Evolutionary conservation across 2,113 vertebrate genomes (phyloP).

Genomic region (Willisornis vidua): DNA sequence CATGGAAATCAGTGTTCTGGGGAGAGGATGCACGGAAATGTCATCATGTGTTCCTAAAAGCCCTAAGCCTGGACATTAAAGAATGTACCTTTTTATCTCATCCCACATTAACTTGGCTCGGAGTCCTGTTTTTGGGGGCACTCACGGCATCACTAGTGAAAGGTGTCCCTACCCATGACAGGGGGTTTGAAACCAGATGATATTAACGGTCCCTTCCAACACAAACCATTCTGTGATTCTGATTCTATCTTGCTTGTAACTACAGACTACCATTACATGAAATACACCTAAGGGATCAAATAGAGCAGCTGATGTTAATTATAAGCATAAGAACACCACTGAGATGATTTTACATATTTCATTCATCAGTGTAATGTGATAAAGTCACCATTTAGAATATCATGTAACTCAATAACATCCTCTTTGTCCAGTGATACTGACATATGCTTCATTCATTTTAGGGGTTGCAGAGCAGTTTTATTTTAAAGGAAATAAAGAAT

Average conservation of each 20-base stretch:
- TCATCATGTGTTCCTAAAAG: no score
- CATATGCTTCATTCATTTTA: neutral
- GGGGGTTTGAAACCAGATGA: neutral
- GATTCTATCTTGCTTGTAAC: fast-evolving
- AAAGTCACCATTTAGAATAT: neutral
- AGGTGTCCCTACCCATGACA: neutral
- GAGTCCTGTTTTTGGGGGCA: no score
- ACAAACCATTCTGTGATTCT: neutral
- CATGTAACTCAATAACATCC: neutral
- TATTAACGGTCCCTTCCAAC: neutral
- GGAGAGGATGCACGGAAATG: no score
- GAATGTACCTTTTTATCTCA: no score
- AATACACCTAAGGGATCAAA: neutral
- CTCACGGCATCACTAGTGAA: neutral
- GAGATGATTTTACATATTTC: neutral
- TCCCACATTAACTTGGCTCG: no score
- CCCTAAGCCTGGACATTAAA: no score
- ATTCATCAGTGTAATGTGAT: neutral
- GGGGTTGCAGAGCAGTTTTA: neutral
- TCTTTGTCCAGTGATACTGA: neutral
- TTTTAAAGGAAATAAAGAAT: neutral
- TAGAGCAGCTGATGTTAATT: neutral
- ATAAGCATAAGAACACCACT: neutral
- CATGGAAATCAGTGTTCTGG: no score
- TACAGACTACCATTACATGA: neutral